Evolutionary conservation across 2,888 invertebrate species (phyloP).

Genomic region (Pyrochroa serraticornis): DNA sequence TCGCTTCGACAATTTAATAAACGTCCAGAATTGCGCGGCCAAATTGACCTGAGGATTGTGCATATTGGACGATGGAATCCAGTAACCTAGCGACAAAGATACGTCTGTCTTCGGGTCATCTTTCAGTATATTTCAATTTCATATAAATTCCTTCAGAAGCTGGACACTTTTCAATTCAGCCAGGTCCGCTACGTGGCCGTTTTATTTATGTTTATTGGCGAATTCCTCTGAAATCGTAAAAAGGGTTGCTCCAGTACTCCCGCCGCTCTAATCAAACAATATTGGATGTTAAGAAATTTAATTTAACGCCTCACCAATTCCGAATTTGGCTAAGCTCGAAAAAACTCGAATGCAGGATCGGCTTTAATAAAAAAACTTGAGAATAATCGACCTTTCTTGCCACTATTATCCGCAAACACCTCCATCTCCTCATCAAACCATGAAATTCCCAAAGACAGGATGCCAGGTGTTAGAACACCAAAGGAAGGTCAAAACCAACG

Average conservation of each 20-base stretch:
- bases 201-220: not conserved
- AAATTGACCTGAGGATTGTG: slow-evolving; percentile 5
- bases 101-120: slow-evolving; percentile 22
- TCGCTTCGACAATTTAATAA: slow-evolving; percentile 25
- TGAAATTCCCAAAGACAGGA: slow-evolving; percentile 28
- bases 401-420: slow-evolving; percentile 4
- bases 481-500: slow-evolving; percentile 21
- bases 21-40: not conserved
- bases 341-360: not conserved
- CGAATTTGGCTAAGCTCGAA: slow-evolving; percentile 3
- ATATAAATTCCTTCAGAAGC: slow-evolving; percentile 4
- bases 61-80: slow-evolving; percentile 25
- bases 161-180: slow-evolving; percentile 3
- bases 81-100: slow-evolving; percentile 23
- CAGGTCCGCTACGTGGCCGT: not conserved
- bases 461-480: not conserved
- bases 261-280: not conserved
- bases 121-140: slow-evolving; percentile 13
- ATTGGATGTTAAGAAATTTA: slow-evolving; percentile 3
- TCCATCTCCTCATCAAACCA: slow-evolving; percentile 28
- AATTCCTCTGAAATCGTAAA: not conserved
- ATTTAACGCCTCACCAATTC: slow-evolving; percentile 23
- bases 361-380: slow-evolving; percentile 6
- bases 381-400: slow-evolving; percentile 25
- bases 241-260: not conserved